phyloP scores from a whole-genome alignment of 2,113 vertebrate species.

The Syngnathoides biaculeatus region DNA sequence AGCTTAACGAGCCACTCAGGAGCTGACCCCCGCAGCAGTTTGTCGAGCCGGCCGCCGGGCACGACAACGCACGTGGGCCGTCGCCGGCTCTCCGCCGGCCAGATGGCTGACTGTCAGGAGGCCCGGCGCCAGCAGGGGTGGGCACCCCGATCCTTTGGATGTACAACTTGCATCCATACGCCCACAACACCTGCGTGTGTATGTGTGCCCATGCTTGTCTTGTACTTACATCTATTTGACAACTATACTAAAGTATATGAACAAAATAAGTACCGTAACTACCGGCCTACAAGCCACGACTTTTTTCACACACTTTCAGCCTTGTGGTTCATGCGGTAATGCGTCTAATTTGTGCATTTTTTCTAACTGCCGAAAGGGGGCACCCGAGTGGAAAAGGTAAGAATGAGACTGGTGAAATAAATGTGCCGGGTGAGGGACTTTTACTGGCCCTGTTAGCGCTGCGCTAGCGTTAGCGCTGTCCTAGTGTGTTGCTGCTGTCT shows the following conservation, averaged over 20 bases:
- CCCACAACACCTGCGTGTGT: constrained; percentile 47
- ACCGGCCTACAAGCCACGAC: too few species aligned
- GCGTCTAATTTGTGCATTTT: too few species aligned
- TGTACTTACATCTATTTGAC: background rate
- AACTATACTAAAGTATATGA: background rate
- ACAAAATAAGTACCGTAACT: too few species aligned
- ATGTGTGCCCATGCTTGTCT: background rate
- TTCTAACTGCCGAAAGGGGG: too few species aligned
- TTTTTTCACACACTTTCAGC: too few species aligned
- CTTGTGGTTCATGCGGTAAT: too few species aligned
- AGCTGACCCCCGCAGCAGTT: constrained; percentile 34
- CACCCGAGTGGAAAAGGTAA: too few species aligned
- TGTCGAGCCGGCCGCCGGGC: constrained; percentile 53
- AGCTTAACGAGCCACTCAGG: constrained; percentile 31
- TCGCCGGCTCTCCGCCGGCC: constrained; percentile 48
- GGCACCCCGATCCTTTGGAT: constrained; percentile 46
- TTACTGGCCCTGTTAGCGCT: too few species aligned
- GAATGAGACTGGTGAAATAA: too few species aligned
- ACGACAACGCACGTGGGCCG: constrained; percentile 42
- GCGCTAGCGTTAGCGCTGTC: too few species aligned
- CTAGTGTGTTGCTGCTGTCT: too few species aligned
- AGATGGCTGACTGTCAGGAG: constrained; percentile 69
- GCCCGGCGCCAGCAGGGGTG: constrained; percentile 49
- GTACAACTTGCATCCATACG: constrained; percentile 53
- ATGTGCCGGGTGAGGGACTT: too few species aligned